Evolutionary conservation across 2,113 vertebrate species (phyloP), one percentile per base, ranked within the genome.

Genomic region (Pipa parva): DNA sequence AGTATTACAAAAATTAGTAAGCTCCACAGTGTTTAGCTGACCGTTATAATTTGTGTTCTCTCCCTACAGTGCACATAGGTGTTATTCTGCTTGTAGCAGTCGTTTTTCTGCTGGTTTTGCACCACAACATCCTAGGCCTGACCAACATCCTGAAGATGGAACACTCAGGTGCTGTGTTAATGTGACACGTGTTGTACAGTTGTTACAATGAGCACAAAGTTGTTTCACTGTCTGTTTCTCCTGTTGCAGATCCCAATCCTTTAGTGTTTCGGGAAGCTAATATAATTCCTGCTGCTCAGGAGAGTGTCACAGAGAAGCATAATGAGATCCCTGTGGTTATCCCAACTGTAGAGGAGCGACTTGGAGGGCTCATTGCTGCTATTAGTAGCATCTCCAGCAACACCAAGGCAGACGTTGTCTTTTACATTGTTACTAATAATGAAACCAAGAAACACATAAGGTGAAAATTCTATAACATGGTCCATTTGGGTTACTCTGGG

Each of bases 401-500:
- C 78, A 99, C 89, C 37, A 91, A 75, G 75, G 85, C 94, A 76
- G 93, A 83, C 0, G 89, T 99, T 49, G 79, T 91, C 22, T 99
- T 99, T 86, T 83, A 93, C 66, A 87, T 99, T n/a, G 90, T 98
- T 61, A 94, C 95, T 0, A 71, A 92, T 68, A 99, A 98, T 37
- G 83, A 89, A 70, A 97, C 97, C 1, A 89, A 83, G 63, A 87
- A 87, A 71, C 94, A 98, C 78, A 78, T 99, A 18, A 89, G 90
- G 97, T 98, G 83, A 42, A 5, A 13, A n/a, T n/a, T n/a, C n/a
- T n/a, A n/a, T n/a, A n/a, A n/a, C n/a, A n/a, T n/a, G n/a, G n/a
- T n/a, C n/a, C n/a, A n/a, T n/a, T n/a, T n/a, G n/a, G n/a, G n/a
- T n/a, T n/a, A n/a, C n/a, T n/a, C n/a, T n/a, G n/a, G n/a, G n/a